Evolutionary conservation across 1,140 invertebrate genomes (phyloP).

Genomic region (Palaemon carinicauda): DNA sequence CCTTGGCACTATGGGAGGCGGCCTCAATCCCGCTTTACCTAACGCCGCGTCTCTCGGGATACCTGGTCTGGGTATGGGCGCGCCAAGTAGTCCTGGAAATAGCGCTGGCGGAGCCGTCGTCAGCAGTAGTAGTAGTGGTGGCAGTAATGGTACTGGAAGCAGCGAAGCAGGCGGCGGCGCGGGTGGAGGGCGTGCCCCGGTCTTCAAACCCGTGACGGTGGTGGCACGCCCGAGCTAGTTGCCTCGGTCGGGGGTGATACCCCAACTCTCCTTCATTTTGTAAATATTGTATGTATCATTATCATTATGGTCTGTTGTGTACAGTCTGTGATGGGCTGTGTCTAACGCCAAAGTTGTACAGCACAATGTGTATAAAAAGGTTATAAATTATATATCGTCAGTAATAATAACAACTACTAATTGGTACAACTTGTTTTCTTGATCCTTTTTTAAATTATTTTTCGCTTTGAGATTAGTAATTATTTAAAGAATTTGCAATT

Average conservation of each 20-base stretch:
- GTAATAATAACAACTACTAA: not conserved
- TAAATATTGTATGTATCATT: conserved; percentile 36
- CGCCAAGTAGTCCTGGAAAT: not conserved
- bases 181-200: not conserved
- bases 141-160: not conserved
- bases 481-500: no score
- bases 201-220: conserved; percentile 48
- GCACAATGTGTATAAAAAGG: conserved; percentile 34
- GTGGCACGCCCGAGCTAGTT: conserved; percentile 46
- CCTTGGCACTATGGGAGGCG: not conserved
- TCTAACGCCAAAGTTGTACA: conserved; percentile 43
- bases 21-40: not conserved
- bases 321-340: conserved; percentile 10
- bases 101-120: not conserved
- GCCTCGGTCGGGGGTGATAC: not conserved
- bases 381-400: conserved; percentile 16
- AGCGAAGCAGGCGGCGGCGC: not conserved
- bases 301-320: conserved; percentile 2
- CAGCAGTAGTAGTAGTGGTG: not conserved
- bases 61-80: not conserved
- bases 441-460: no score
- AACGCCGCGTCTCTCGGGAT: not conserved
- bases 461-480: no score
- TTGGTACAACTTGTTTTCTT: not conserved
- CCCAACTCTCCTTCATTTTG: not conserved